Conservation (phyloP, 1,140 invertebrate genomes). For the Periplaneta americana region DNA sequence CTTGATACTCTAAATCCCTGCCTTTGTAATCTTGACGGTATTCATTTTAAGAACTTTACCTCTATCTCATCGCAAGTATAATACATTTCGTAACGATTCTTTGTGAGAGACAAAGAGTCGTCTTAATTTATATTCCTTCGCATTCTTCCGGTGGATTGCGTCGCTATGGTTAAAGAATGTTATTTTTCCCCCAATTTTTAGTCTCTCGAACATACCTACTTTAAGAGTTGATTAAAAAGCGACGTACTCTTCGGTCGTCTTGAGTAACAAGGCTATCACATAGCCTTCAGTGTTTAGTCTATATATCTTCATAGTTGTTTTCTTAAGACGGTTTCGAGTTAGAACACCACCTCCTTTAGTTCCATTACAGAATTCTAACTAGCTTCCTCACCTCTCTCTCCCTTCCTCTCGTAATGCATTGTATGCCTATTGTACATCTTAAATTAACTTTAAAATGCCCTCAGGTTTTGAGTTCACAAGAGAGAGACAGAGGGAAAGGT, state of each 20-base stretch:
- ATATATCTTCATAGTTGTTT: background rate
- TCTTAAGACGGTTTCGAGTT: background rate
- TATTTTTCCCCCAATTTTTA: no score
- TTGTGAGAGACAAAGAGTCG: no score
- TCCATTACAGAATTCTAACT: background rate
- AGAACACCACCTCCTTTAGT: background rate
- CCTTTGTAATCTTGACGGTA: no score
- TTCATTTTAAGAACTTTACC: no score
- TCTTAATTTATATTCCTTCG: no score
- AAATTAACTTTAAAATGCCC: constrained; percentile 14
- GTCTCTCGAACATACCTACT: background rate
- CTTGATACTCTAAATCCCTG: no score
- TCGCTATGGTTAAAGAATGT: background rate
- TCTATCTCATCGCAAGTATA: no score
- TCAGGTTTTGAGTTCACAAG: background rate
- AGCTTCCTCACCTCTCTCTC: background rate
- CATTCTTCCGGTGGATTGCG: no score
- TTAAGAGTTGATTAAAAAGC: background rate
- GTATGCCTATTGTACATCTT: constrained; percentile 9
- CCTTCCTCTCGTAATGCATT: constrained; percentile 3
- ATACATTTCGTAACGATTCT: no score
- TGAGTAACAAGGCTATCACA: background rate
- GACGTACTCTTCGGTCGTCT: no score
- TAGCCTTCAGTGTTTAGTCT: background rate
- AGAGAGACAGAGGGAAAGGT: background rate